Conservation (phyloP, 2,113 vertebrate genomes). For the Bungarus multicinctus region DNA sequence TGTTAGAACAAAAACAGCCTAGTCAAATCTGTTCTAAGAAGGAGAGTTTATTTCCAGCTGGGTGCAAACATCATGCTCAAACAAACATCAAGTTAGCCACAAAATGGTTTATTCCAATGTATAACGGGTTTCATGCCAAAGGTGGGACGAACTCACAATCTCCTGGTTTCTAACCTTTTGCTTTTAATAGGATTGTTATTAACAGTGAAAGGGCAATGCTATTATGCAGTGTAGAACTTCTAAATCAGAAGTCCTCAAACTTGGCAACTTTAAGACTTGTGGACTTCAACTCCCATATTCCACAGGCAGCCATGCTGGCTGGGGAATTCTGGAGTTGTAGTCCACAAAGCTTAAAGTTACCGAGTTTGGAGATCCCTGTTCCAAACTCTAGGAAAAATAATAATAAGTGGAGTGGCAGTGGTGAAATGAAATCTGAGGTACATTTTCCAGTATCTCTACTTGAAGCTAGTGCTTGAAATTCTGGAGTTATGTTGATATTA, state of each 20-base stretch:
- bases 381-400: not conserved
- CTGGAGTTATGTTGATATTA: not conserved
- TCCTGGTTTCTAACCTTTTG: not conserved
- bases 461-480: not conserved
- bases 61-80: not conserved
- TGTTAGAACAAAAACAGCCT: not conserved
- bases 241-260: too few relatives aligned
- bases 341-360: too few relatives aligned
- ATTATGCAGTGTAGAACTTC: not conserved
- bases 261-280: too few relatives aligned
- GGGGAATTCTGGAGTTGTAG: too few relatives aligned
- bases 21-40: not conserved
- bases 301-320: too few relatives aligned
- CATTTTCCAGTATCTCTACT: not conserved
- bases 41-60: not conserved
- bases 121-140: not conserved
- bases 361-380: too few relatives aligned
- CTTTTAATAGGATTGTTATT: not conserved
- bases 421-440: not conserved
- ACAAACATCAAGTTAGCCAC: not conserved
- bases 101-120: not conserved
- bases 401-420: not conserved
- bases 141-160: not conserved
- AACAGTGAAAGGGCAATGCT: not conserved
- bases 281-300: too few relatives aligned